A percentile compares a stretch with the other conserved stretches of the same genome.
Evolutionary conservation across 2,797 vertebrate genomes (phyloP).

Genomic region (Syngnathus rostellatus): DNA sequence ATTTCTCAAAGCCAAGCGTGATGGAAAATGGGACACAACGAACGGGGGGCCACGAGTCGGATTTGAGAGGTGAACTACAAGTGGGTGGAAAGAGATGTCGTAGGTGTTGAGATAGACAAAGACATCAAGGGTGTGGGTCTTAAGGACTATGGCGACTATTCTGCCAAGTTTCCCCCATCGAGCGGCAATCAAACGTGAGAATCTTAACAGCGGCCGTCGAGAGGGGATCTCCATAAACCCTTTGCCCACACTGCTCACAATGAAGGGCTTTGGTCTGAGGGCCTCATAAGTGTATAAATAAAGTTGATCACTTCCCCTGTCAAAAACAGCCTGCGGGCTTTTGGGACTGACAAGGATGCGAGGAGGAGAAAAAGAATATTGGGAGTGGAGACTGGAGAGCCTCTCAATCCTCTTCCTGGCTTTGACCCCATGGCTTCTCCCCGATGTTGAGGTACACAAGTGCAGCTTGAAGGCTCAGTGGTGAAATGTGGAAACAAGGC

Average conservation of each 20-base stretch:
- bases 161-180: slow-evolving; percentile 29
- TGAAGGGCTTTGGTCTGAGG: slow-evolving; percentile 54
- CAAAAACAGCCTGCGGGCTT: slow-evolving; percentile 60
- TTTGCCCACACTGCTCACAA: slow-evolving; percentile 50
- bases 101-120: slow-evolving; percentile 36
- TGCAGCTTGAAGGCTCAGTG: slow-evolving; percentile 60
- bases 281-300: slow-evolving; percentile 71
- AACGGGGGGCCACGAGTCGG: not conserved
- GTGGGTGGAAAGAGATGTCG: slow-evolving; percentile 14
- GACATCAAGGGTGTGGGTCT: slow-evolving; percentile 26
- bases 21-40: slow-evolving; percentile 4
- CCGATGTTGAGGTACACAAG: slow-evolving; percentile 65
- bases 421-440: slow-evolving; percentile 63
- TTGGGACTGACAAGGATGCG: slow-evolving; percentile 58
- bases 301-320: slow-evolving; percentile 70
- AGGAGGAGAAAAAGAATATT: slow-evolving; percentile 39
- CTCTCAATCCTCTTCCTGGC: slow-evolving; percentile 61
- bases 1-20: slow-evolving; percentile 12
- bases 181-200: slow-evolving; percentile 60
- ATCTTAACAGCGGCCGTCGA: slow-evolving; percentile 45
- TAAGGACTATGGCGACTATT: slow-evolving; percentile 21
- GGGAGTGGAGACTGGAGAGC: slow-evolving; percentile 50
- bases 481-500: slow-evolving; percentile 65
- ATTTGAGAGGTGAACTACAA: slow-evolving; percentile 1
- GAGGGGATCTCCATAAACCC: slow-evolving; percentile 49